Percentiles rank a stretch among this genome's conserved stretches.
These are phyloP conservation scores for Anoura caudifer DNA, from an alignment of 2,113 vertebrate genomes.

Conservation along the genomic window DNA sequence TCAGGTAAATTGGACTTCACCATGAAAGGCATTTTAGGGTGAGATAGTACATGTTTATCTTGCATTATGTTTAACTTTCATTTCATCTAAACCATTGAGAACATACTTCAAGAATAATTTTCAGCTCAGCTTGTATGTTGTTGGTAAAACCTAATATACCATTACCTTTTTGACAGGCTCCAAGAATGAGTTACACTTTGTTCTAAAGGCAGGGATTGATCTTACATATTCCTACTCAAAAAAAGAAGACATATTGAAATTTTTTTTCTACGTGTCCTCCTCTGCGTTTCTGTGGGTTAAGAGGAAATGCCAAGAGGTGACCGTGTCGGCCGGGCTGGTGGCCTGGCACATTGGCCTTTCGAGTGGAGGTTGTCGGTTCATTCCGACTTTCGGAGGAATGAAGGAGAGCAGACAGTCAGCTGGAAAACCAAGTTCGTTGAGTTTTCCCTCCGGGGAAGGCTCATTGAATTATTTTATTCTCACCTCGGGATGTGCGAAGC, in stretches of 20 bases:
- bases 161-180: not conserved
- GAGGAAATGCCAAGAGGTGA: not conserved
- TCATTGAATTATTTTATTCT: not conserved
- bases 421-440: not conserved
- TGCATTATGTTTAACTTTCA: not conserved
- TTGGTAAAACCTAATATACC: constrained; percentile 31
- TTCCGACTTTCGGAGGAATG: not conserved
- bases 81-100: constrained; percentile 38
- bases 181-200: not conserved
- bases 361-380: not conserved
- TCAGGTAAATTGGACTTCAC: not conserved
- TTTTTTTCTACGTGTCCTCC: not conserved
- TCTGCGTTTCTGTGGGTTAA: not conserved
- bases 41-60: not conserved
- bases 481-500: not conserved
- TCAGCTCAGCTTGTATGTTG: not conserved
- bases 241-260: not conserved
- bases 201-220: constrained; percentile 25
- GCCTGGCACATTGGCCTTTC: not conserved
- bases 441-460: not conserved
- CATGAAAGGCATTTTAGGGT: not conserved
- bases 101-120: constrained; percentile 38
- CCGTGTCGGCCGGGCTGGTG: not conserved
- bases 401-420: not conserved
- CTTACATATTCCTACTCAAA: not conserved